Evolutionary conservation across 2,888 invertebrate genomes (phyloP), one percentile per base, ranked within the genome.

Genomic region (Andrena minutula): DNA sequence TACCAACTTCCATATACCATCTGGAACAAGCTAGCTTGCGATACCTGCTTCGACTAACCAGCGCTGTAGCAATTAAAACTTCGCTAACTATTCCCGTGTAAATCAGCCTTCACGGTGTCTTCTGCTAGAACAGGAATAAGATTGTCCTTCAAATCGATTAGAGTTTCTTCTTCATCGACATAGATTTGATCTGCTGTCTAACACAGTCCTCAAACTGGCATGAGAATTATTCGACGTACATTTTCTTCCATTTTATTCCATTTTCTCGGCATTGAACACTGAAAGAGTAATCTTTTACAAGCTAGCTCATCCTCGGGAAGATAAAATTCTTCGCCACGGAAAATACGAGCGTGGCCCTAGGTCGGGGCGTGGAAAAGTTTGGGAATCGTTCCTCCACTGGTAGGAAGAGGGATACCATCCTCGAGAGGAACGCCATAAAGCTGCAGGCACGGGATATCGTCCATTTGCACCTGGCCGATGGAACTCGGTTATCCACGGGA

Each of bases 21-120:
- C 58, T 10, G 47, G n/a, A 75, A 58, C 64, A 47, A 75, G 28
- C 41, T 58, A 49, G 2, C 58, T 41, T 60, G 64, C 76, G 58
- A 47, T 77, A 49, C 16, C 75, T 64, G 49, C 64, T 64, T 58
- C 76, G 16, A 77, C 75, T 77, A 77, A 65, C 75, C 4, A 28
- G 65, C 58, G 56, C 41, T 64, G 4, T 20, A 53, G 75, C 64
- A 77, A 64, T 75, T 58, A 32, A 4, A 58, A 77, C 76, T 77
- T 75, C 10, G 49, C 47, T 58, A 75, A 65, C 75, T 74, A 68
- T 56, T 41, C 30, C 16, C 8, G 16, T 20, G 26, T 32, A 58
- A 35, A 65, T 65, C 77, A 51, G 49, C 47, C 77, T 60, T 65
- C 49, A 35, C 49, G 28, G 49, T 10, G 10, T 16, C 47, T 26